These are phyloP conservation scores for Palaemon carinicauda DNA, from an alignment of 1,140 invertebrate genomes.

Conservation along the genomic window DNA sequence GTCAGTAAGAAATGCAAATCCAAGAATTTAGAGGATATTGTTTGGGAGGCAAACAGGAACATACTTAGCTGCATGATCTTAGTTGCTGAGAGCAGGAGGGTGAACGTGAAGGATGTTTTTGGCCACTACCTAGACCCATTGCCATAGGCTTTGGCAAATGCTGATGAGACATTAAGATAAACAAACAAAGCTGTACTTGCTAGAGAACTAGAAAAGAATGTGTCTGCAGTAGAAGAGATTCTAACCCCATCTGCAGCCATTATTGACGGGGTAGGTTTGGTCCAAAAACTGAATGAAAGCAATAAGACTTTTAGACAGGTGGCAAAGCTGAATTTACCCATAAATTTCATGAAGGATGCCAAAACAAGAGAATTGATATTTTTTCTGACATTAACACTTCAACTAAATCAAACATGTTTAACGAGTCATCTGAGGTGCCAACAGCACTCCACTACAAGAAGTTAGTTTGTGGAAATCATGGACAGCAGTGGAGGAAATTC, in stretches of 20 bases:
- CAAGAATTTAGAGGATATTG: too few relatives aligned
- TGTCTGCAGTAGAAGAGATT: background rate
- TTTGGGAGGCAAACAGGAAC: background rate
- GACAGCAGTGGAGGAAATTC: background rate
- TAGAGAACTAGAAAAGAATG: background rate
- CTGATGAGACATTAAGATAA: background rate
- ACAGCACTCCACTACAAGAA: too few relatives aligned
- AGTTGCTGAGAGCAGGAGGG: background rate
- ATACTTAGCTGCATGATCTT: background rate
- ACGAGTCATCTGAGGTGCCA: background rate
- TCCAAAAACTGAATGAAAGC: background rate
- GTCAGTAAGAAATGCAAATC: too few relatives aligned
- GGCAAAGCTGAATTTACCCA: background rate
- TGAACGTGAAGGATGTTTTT: background rate
- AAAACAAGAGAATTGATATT: background rate
- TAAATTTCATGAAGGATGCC: background rate
- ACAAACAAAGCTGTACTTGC: background rate
- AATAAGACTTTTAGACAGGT: background rate
- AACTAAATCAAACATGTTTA: background rate
- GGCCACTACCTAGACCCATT: background rate
- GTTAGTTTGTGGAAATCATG: background rate
- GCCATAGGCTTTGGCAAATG: slow-evolving; percentile 9
- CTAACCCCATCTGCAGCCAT: background rate
- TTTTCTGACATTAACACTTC: background rate
- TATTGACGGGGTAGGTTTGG: background rate